Evolutionary conservation across 2,888 invertebrate species (phyloP).

Genomic region (Rhopalosiphum nymphaeae): DNA sequence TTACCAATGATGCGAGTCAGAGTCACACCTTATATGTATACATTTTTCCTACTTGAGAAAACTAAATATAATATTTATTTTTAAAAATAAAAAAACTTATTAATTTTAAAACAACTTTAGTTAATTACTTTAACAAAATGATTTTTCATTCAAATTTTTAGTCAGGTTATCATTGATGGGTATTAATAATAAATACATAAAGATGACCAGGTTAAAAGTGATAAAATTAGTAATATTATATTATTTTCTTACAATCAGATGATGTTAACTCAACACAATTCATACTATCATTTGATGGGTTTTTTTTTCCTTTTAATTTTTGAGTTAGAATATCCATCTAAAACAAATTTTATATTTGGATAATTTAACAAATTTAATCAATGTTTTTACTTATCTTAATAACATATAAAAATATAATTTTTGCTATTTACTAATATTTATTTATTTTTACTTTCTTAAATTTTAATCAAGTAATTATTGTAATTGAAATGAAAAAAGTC

Average conservation of each 20-base stretch:
- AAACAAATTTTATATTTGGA: not conserved
- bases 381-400: too few species aligned
- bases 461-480: too few species aligned
- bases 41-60: not conserved
- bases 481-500: too few species aligned
- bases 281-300: not conserved
- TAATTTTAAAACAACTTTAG: not conserved
- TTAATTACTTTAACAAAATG: not conserved
- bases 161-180: not conserved
- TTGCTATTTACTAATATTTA: too few species aligned
- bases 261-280: not conserved
- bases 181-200: not conserved
- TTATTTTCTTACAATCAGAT: not conserved
- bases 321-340: not conserved
- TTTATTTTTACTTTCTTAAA: too few species aligned
- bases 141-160: not conserved
- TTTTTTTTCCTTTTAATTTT: not conserved
- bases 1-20: not conserved
- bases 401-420: too few species aligned
- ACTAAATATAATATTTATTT: not conserved
- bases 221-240: conserved; percentile 6
- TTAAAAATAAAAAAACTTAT: not conserved
- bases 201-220: not conserved
- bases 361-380: not conserved
- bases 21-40: not conserved